These are phyloP conservation scores for Operophtera brumata DNA, from an alignment of 2,888 invertebrate genomes.

Conservation along the genomic window DNA sequence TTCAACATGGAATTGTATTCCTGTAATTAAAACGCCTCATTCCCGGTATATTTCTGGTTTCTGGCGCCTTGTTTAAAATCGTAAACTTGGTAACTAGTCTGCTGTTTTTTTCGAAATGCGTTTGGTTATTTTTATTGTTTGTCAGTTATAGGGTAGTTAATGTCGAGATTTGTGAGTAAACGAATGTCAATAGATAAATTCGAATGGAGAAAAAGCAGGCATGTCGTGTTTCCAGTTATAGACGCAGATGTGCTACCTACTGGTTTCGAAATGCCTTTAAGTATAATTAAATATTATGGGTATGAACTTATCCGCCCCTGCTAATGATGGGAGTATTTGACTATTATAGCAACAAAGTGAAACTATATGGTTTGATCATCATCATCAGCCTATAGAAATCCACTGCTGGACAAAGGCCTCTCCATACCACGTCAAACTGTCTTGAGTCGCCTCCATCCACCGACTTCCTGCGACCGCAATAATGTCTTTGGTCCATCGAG, in stretches of 20 bases:
- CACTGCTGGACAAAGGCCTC: too few relatives aligned
- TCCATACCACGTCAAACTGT: too few relatives aligned
- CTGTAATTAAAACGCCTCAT: constrained; percentile 40
- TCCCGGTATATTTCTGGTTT: constrained; percentile 31
- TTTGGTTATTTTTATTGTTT: constrained; percentile 34
- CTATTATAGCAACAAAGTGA: too few relatives aligned
- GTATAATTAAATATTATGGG: neutral
- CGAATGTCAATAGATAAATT: constrained; percentile 31
- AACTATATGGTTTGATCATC: too few relatives aligned
- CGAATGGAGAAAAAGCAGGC: constrained; percentile 26
- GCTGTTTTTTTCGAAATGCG: constrained; percentile 21
- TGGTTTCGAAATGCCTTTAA: constrained; percentile 5
- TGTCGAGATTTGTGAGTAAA: constrained; percentile 33
- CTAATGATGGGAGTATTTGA: too few relatives aligned
- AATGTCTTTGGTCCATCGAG: too few relatives aligned
- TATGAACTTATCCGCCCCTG: too few relatives aligned
- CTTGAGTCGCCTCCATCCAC: too few relatives aligned
- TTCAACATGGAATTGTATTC: constrained; percentile 27
- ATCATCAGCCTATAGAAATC: too few relatives aligned
- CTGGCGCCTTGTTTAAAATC: constrained; percentile 15
- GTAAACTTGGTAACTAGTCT: constrained; percentile 24
- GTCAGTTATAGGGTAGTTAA: constrained; percentile 32
- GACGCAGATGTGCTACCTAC: constrained; percentile 19
- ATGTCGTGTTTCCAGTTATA: constrained; percentile 22
- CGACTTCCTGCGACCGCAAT: too few relatives aligned